These are phyloP conservation scores for Pseudomyrmex gracilis DNA, from an alignment of 1,140 invertebrate species.

Conservation along the genomic window DNA sequence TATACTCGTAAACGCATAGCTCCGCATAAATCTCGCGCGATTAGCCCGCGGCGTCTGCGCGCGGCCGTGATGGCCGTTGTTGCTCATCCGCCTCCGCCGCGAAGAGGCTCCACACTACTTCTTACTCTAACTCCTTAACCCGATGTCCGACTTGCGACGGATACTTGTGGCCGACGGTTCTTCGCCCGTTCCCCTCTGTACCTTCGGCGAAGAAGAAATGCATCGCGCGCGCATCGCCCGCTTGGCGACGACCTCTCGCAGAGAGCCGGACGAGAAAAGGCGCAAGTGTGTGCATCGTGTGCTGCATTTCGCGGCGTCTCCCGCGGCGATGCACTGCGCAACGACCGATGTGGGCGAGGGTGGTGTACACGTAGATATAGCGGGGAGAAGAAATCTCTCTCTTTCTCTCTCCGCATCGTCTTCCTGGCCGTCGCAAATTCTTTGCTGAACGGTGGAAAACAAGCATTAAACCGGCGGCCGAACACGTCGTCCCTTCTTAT, in stretches of 20 bases:
- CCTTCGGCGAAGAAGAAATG: constrained; percentile 29
- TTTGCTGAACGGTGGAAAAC: constrained; percentile 56
- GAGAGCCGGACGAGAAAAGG: constrained; percentile 56
- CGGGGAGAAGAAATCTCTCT: constrained; percentile 53
- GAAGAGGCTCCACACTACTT: constrained; percentile 13
- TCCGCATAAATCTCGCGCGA: constrained; percentile 52
- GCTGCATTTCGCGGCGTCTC: constrained; percentile 68
- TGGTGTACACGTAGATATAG: background rate
- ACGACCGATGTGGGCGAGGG: constrained; percentile 39
- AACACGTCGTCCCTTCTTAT: constrained; percentile 44
- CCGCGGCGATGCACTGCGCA: constrained; percentile 72
- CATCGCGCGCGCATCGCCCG: constrained; percentile 43
- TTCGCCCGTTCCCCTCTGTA: background rate
- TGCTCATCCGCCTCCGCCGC: constrained; percentile 37
- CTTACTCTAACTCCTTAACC: constrained; percentile 29
- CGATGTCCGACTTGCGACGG: constrained; percentile 57
- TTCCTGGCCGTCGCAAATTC: constrained; percentile 63
- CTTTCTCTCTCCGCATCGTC: constrained; percentile 56
- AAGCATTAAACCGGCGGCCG: constrained; percentile 42
- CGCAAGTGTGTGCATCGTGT: constrained; percentile 33
- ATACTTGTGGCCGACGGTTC: constrained; percentile 7
- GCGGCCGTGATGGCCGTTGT: constrained; percentile 52
- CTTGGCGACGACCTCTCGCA: constrained; percentile 63
- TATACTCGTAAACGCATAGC: constrained; percentile 51
- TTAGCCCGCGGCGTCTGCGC: constrained; percentile 43